Percentiles rank a stretch among this genome's conserved stretches.
Evolutionary conservation across 1,140 invertebrate species (phyloP).

Genomic region (Mercenaria mercenaria): DNA sequence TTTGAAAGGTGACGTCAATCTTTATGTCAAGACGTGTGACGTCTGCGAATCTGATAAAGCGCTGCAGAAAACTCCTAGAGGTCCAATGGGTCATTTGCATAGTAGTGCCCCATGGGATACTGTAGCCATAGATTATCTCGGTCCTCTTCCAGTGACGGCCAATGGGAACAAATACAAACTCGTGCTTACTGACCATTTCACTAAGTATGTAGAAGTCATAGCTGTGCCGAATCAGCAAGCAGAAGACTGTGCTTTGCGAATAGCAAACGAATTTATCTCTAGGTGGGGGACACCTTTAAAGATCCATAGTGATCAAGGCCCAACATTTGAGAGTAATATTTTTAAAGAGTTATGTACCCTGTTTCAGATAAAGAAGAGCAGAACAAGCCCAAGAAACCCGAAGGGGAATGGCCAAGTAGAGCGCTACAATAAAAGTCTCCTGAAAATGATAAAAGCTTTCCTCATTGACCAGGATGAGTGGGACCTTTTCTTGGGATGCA

Average conservation of each 20-base stretch:
- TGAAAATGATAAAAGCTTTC: too few species aligned
- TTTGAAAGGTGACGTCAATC: not conserved
- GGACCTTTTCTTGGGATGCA: conserved; percentile 56
- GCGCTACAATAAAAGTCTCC: too few species aligned
- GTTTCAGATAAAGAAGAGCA: conserved; percentile 8
- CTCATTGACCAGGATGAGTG: conserved; percentile 54
- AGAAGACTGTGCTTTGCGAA: not conserved
- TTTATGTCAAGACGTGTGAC: not conserved
- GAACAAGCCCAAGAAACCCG: not conserved
- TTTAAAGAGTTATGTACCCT: conserved; percentile 17
- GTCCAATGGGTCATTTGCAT: not conserved
- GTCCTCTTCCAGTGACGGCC: too few species aligned
- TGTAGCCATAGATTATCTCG: too few species aligned
- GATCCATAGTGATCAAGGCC: too few species aligned
- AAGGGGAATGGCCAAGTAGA: too few species aligned
- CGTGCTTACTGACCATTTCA: too few species aligned
- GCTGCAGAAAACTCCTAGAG: not conserved
- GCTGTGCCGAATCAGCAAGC: not conserved
- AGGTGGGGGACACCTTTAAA: too few species aligned
- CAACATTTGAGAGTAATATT: not conserved
- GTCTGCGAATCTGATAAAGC: not conserved
- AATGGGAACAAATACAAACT: too few species aligned
- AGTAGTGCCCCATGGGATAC: not conserved
- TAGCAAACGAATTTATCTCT: not conserved
- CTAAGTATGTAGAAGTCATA: not conserved